phyloP scores from a whole-genome alignment of 2,113 vertebrate genomes.

The Potamarius usumacintae region DNA sequence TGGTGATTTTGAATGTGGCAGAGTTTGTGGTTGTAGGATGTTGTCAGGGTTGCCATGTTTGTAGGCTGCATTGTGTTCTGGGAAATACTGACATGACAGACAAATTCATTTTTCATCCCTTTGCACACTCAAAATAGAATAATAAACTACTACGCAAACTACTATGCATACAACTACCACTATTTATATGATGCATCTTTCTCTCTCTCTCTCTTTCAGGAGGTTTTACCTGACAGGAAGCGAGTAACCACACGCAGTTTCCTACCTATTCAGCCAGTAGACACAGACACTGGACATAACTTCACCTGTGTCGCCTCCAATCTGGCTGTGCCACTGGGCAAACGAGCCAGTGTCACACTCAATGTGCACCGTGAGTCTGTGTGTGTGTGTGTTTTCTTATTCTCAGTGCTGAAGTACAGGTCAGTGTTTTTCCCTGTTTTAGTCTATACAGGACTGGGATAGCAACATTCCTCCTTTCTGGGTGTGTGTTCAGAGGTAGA shows the following conservation, averaged over 20 bases:
- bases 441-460: neutral
- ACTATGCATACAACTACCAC: neutral
- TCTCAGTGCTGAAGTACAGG: neutral
- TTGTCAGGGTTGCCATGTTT: neutral
- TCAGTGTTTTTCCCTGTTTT: neutral
- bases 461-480: neutral
- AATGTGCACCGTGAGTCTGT: slow-evolving; percentile 87
- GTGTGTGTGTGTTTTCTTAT: neutral
- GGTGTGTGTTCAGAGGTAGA: slow-evolving; percentile 1
- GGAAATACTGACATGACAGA: neutral
- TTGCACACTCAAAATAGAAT: neutral
- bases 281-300: slow-evolving; percentile 83
- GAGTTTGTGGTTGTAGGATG: neutral
- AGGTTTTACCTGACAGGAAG: slow-evolving; percentile 85
- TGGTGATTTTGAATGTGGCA: too few relatives aligned
- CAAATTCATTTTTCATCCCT: neutral
- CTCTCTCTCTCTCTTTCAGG: slow-evolving; percentile 66
- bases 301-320: slow-evolving; percentile 87
- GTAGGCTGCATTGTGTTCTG: neutral
- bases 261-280: slow-evolving; percentile 81
- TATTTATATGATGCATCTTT: neutral
- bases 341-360: slow-evolving; percentile 81
- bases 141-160: neutral
- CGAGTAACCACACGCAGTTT: slow-evolving; percentile 86
- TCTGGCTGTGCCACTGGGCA: slow-evolving; percentile 82